Evolutionary conservation across 2,888 invertebrate genomes (phyloP), one percentile per base, ranked within the genome.

Genomic region (Malachius bipustulatus): DNA sequence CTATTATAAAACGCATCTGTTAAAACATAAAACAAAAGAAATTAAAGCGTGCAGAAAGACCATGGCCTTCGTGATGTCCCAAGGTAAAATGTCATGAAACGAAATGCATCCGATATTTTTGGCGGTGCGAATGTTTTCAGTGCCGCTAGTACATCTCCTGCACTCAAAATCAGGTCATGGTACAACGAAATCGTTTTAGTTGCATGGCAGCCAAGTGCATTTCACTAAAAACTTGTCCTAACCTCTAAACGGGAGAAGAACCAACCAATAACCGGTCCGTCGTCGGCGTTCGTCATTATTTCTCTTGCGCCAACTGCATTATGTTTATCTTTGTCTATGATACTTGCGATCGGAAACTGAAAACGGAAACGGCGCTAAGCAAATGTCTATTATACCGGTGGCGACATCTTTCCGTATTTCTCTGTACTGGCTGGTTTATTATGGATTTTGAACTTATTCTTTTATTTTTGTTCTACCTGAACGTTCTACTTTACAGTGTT

Each of bases 101-200:
- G 39, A 38, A 42, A 37, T 41, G 40, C 47, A 43, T 42, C 42
- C 38, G 34, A 42, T 37, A 41, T 39, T 48, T 47, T 39, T 37
- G 40, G 39, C 27, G 14, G 13, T 34, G 32, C 33, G 42, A 32
- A 59, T 49, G 57, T 60, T 60, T 59, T 56, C 50, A 52, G 44
- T 37, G 41, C 47, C 48, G 54, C 46, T 59, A 59, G 52, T 60
- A 59, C 47, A 40, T n/a, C n/a, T 40, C 47, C 44, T 57, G 57
- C 56, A 57, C 54, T 57, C 54, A 48, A 56, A 61, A 60, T 57
- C 59, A 57, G 61, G 60, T 60, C 61, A 61, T 60, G 59, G 56
- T 57, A 60, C 58, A 58, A 59, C 59, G 56, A 58, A 61, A 60
- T 57, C 59, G 58, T 55, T 57, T 59, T 57, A 51, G 54, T 56